These are phyloP conservation scores for Euwallacea similis DNA, from an alignment of 1,140 invertebrate species.

Conservation along the genomic window DNA sequence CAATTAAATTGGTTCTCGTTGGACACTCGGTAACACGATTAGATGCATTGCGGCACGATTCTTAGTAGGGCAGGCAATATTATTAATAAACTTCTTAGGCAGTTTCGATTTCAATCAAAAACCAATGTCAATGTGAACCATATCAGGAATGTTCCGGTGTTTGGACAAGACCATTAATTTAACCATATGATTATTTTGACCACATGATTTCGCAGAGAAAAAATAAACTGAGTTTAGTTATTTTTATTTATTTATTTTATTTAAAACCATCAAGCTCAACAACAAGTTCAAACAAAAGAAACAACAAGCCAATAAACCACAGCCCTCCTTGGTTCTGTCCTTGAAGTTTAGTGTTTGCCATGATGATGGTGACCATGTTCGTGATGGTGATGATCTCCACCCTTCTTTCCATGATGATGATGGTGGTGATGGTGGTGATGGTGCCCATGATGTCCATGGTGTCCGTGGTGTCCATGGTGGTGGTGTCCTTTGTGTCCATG, in stretches of 20 bases:
- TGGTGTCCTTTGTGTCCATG: constrained; percentile 69
- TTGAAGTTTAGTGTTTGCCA: constrained; percentile 39
- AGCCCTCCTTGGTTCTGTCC: neutral
- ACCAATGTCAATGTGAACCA: neutral
- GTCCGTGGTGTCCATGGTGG: constrained; percentile 72
- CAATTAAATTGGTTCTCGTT: neutral
- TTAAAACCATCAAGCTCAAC: constrained; percentile 12
- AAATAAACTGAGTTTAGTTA: neutral
- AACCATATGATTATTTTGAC: neutral
- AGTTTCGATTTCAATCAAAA: neutral
- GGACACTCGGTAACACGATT: constrained; percentile 6
- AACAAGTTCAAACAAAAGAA: constrained; percentile 24
- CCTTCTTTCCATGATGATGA: constrained; percentile 68
- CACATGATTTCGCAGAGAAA: neutral
- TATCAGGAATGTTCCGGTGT: too few relatives aligned
- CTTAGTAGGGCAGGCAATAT: neutral
- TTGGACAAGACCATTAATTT: too few relatives aligned
- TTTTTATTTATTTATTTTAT: constrained; percentile 12
- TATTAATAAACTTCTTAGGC: neutral
- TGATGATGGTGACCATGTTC: constrained; percentile 41
- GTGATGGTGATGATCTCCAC: constrained; percentile 64
- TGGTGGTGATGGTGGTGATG: constrained; percentile 65
- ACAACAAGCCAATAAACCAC: constrained; percentile 18
- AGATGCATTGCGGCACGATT: neutral
- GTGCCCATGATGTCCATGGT: constrained; percentile 62